Base-by-base conservation (phyloP, 2,888 invertebrate genomes). In the Ceraclea dissimilis region DNA sequence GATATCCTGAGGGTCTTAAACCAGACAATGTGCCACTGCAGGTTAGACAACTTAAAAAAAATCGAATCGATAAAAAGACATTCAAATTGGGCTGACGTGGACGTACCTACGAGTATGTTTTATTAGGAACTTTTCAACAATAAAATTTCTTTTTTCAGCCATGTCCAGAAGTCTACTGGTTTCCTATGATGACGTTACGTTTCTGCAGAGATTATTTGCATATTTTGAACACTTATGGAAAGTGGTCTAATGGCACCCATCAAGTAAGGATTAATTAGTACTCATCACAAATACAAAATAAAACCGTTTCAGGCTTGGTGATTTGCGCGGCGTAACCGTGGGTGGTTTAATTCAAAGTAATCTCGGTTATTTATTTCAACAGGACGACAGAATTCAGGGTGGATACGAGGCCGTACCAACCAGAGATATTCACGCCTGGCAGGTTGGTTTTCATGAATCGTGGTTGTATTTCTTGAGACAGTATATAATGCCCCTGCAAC, bases 401-500 rank as follows among this genome's bases (percentile, higher is more conserved):
- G 97, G 97, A 2, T 98, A 98, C 68, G 98, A 98, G 74, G 97
- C 97, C 56, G 98, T 98, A 2, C 97, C 98, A 1, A 99, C 98
- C 0, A 84, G 96, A 19, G 98, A 98, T 69, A 97, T 98, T 66
- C 98, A 98, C 74, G 96, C 96, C 93, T 94, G 84, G 64, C 97
- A 97, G 77, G 84, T 93, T 49, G 90, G 88, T 0, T 83, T 88
- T 68, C 91, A 94, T 54, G 69, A 76, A 0, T 82, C 91, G 43
- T 99, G 97, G 93, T 76, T 97, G 52, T 80, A 88, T 67, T 88
- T 99, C 64, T 80, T 99, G 56, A 81, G 88, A 66, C 81, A 87
- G 63, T 97, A 89, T 70, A 89, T 97, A 54, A 81, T 90, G 1
- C 97, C 97, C 0, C 73, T 98, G 59, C 96, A 96, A 70, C 93